Conservation (phyloP, 2,113 vertebrate genomes). For the Actenoides lindsayi region DNA sequence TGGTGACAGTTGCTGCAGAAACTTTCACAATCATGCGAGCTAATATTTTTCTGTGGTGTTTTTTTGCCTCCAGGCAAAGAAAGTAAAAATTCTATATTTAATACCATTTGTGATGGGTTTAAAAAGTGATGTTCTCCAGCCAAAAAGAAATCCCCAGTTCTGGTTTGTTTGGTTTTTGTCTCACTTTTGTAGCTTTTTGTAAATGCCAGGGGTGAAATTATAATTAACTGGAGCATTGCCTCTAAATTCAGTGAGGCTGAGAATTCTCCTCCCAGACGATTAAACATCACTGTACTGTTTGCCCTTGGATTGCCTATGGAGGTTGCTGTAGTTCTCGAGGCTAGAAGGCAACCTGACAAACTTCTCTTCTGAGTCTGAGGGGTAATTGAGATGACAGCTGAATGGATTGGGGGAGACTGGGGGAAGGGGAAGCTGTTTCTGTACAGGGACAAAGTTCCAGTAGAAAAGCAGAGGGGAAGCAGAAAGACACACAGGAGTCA, state of each 20-base stretch:
- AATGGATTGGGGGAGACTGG: background rate
- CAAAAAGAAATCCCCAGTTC: background rate
- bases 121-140: background rate
- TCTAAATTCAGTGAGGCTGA: background rate
- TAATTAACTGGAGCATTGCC: background rate
- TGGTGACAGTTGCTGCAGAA: background rate
- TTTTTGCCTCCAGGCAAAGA: background rate
- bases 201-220: background rate
- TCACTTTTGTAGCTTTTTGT: background rate
- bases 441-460: background rate
- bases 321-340: background rate
- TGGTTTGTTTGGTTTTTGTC: background rate
- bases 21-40: background rate
- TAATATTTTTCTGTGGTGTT: background rate
- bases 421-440: background rate
- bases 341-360: background rate
- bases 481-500: background rate
- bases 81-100: background rate
- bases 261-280: background rate
- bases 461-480: background rate
- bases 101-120: background rate
- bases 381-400: background rate
- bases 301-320: background rate
- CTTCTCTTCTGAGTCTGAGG: background rate
- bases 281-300: background rate